These are phyloP conservation scores for Caloenas nicobarica DNA, from an alignment of 2,113 vertebrate genomes.

Conservation along the genomic window DNA sequence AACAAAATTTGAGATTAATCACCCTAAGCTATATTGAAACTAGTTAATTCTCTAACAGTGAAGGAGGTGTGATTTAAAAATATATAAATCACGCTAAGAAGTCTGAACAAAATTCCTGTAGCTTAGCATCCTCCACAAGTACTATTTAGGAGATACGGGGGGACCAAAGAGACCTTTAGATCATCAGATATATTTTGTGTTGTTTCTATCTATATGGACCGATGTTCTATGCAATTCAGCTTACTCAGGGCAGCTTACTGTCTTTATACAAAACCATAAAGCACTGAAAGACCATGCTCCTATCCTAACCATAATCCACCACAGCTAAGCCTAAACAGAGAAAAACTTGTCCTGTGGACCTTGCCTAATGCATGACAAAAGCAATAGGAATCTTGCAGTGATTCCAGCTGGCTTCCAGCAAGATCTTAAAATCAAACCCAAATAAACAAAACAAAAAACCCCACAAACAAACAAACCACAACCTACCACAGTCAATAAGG, in stretches of 20 bases:
- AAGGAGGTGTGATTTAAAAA: not conserved
- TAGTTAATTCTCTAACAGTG: not conserved
- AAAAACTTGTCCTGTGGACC: not conserved
- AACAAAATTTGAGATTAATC: not conserved
- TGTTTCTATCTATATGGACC: not conserved
- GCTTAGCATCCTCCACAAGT: not conserved
- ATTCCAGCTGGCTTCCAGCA: not conserved
- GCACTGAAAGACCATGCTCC: not conserved
- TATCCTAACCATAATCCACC: not conserved
- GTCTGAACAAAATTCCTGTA: not conserved
- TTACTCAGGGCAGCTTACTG: not conserved
- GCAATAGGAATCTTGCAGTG: not conserved
- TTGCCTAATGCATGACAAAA: not conserved
- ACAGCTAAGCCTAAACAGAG: not conserved
- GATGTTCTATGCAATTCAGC: fast-evolving
- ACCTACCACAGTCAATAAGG: not conserved
- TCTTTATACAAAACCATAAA: not conserved
- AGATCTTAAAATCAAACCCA: not conserved
- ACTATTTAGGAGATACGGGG: not conserved
- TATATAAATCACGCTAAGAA: not conserved
- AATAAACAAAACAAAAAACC: not conserved
- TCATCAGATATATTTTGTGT: not conserved
- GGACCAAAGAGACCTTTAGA: not conserved
- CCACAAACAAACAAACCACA: no score
- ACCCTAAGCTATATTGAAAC: not conserved